Conservation (phyloP, 2,797 vertebrate species). For the Cossypha niveicapilla region DNA sequence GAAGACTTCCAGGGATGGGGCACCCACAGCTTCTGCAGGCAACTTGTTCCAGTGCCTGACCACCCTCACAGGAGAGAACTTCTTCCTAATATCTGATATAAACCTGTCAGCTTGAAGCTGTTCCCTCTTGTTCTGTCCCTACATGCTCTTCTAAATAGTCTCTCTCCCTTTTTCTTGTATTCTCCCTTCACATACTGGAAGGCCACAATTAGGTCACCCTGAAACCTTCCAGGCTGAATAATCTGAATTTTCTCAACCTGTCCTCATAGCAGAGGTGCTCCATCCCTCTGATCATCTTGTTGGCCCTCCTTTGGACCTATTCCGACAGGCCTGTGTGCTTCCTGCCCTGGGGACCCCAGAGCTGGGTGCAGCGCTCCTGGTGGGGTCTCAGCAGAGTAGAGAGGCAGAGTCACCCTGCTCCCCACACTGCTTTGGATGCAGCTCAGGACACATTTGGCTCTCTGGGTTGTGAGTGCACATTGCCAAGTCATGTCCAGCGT, state of each 20-base stretch:
- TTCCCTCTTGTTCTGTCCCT: background rate
- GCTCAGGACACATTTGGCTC: background rate
- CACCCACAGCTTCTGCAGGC: background rate
- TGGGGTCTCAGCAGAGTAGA: background rate
- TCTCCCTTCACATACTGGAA: background rate
- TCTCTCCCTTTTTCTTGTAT: background rate
- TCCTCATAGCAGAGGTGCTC: background rate
- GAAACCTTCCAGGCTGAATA: background rate
- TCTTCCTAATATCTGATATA: background rate
- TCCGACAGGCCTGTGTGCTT: background rate
- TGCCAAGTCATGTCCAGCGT: background rate
- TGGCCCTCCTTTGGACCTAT: background rate
- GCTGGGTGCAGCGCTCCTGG: background rate
- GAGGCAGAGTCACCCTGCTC: background rate
- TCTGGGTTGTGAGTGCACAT: background rate
- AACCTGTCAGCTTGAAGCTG: background rate
- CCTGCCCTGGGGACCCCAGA: background rate
- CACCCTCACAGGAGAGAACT: background rate
- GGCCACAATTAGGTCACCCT: no score
- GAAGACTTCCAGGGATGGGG: background rate
- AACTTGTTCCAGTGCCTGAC: background rate
- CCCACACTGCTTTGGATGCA: rapidly evolving
- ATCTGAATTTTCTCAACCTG: background rate
- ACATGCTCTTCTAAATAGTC: no score
- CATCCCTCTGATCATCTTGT: background rate